phyloP scores from a whole-genome alignment of 2,797 vertebrate genomes.

The Dicrostonyx torquatus region DNA sequence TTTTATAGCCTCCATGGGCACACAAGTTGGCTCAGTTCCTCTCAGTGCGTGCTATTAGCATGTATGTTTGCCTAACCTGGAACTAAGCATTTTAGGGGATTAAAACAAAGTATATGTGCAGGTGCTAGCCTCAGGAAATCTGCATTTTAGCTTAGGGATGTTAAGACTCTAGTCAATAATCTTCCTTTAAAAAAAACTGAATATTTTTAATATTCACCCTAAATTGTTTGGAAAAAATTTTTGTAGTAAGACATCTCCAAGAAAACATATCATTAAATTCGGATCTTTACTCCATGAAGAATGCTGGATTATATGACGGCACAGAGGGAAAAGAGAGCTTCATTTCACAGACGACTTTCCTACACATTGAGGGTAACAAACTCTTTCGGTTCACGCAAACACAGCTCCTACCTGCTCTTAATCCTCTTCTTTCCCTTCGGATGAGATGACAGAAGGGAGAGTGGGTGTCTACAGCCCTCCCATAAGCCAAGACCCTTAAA shows the following conservation, averaged over 20 bases:
- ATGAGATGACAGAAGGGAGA: slow-evolving; percentile 60
- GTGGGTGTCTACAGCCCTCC: not conserved
- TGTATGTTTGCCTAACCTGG: not conserved
- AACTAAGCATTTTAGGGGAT: not conserved
- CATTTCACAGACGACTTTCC: slow-evolving; percentile 77
- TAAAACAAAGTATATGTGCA: not conserved
- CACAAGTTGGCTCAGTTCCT: not conserved
- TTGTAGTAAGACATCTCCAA: slow-evolving; percentile 22
- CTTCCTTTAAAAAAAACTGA: not conserved
- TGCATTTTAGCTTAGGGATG: not conserved
- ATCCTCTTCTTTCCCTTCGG: slow-evolving; percentile 65
- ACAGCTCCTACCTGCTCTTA: slow-evolving; percentile 41
- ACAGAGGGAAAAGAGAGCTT: slow-evolving; percentile 1
- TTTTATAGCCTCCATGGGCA: not conserved
- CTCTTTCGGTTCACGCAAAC: slow-evolving; percentile 63
- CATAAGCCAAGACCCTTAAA: slow-evolving; percentile 65
- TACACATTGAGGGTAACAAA: slow-evolving; percentile 59
- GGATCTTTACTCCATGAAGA: slow-evolving; percentile 51
- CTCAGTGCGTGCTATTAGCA: not conserved
- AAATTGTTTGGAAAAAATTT: slow-evolving; percentile 50
- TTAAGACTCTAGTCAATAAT: slow-evolving; percentile 26
- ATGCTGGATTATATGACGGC: slow-evolving; percentile 34
- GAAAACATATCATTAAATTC: slow-evolving; percentile 54
- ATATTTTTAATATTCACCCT: not conserved
- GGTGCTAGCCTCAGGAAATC: not conserved